Conservation (phyloP, 2,888 invertebrate genomes). For the Nymphalis polychloros region DNA sequence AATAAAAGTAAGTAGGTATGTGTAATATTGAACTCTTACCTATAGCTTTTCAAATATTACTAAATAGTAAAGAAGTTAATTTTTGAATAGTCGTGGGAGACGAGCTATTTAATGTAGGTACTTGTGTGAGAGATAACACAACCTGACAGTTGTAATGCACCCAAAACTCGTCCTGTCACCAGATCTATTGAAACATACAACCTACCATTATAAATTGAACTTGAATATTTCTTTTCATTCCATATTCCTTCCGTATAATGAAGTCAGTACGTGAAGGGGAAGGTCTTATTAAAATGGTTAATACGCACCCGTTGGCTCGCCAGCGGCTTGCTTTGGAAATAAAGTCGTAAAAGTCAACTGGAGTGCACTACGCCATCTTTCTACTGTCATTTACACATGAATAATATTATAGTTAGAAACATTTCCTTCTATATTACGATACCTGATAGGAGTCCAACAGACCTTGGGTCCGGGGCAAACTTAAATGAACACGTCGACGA, state of each 20-base stretch:
- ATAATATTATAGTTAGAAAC: slow-evolving; percentile 50
- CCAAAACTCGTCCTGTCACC: slow-evolving; percentile 70
- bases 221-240: slow-evolving; percentile 43
- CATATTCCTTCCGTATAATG: slow-evolving; percentile 37
- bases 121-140: slow-evolving; percentile 67
- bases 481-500: slow-evolving; percentile 13
- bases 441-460: slow-evolving; percentile 46
- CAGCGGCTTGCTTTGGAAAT: slow-evolving; percentile 71
- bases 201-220: slow-evolving; percentile 59
- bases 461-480: slow-evolving; percentile 10
- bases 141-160: slow-evolving; percentile 70
- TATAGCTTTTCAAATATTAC: no score
- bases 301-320: slow-evolving; percentile 60
- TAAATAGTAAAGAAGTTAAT: slow-evolving; percentile 21
- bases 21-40: no score
- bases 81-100: slow-evolving; percentile 61
- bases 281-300: slow-evolving; percentile 67
- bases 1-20: no score
- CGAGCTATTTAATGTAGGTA: slow-evolving; percentile 52
- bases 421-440: slow-evolving; percentile 55
- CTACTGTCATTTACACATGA: slow-evolving; percentile 64
- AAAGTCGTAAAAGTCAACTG: slow-evolving; percentile 80
- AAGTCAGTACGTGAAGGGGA: slow-evolving; percentile 44
- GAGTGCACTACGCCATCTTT: slow-evolving; percentile 70
- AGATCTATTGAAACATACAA: slow-evolving; percentile 59